These are phyloP conservation scores for Halcyon malimbica DNA, from an alignment of 2,113 vertebrate genomes.

Conservation along the genomic window DNA sequence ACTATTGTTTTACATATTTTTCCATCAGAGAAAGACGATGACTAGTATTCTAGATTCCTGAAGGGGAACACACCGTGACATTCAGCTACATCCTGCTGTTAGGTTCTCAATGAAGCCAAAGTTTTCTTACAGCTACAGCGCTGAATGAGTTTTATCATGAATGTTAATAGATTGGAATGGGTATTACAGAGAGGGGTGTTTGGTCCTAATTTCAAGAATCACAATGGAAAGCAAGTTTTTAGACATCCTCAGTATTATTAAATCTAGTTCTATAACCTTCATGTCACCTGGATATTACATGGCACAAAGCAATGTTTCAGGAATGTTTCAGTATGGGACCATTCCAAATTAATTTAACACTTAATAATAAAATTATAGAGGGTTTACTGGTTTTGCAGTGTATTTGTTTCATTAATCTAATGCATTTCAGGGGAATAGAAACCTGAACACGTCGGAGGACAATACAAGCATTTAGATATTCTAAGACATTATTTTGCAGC, in stretches of 20 bases:
- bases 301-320: neutral
- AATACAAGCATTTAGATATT: neutral
- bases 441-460: neutral
- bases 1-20: neutral
- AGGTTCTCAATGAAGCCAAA: neutral
- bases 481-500: neutral
- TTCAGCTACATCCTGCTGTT: neutral
- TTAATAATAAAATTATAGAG: neutral
- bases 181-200: neutral
- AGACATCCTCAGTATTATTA: neutral
- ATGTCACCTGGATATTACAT: neutral
- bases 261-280: neutral
- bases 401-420: neutral
- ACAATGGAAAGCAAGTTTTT: neutral
- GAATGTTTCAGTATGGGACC: neutral
- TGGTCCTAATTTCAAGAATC: neutral
- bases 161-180: neutral
- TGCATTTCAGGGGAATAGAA: neutral
- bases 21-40: neutral
- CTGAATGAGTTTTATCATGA: neutral
- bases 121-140: neutral
- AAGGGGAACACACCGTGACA: rapidly evolving
- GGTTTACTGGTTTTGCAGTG: neutral
- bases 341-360: neutral
- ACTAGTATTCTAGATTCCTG: neutral